Evolutionary conservation across 1,140 invertebrate species (phyloP).

Genomic region (Monochamus saltuarius): DNA sequence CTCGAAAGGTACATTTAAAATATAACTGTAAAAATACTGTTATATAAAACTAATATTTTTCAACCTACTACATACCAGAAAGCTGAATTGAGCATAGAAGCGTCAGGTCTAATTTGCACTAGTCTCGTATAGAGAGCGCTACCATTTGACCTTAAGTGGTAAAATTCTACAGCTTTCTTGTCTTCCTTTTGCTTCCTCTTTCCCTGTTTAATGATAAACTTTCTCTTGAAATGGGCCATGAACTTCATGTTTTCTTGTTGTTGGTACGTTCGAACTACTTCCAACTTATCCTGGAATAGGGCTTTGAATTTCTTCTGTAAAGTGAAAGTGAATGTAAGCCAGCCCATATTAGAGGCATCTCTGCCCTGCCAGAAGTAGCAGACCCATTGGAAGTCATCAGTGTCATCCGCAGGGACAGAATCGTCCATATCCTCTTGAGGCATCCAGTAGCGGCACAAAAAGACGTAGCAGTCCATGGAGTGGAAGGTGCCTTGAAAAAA

Average conservation of each 20-base stretch:
- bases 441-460: conserved; percentile 94
- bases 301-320: conserved; percentile 97
- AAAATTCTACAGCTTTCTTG: conserved; percentile 82
- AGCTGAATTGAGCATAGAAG: conserved; percentile 74
- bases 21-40: conserved; percentile 70
- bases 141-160: conserved; percentile 93
- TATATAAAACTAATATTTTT: background rate
- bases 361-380: conserved; percentile 99
- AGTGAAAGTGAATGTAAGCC: conserved; percentile 98
- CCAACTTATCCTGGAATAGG: conserved; percentile 89
- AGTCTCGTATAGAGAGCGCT: conserved; percentile 91
- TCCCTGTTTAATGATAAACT: conserved; percentile 92
- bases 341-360: conserved; percentile 97
- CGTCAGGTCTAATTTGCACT: conserved; percentile 85
- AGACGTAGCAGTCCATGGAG: conserved; percentile 96
- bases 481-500: conserved; percentile 73
- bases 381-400: conserved; percentile 93
- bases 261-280: conserved; percentile 94
- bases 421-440: conserved; percentile 65
- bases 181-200: conserved; percentile 68
- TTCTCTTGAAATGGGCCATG: conserved; percentile 94
- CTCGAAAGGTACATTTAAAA: conserved; percentile 94
- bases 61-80: conserved; percentile 67
- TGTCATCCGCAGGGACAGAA: conserved; percentile 54
- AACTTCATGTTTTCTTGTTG: conserved; percentile 99